Evolutionary conservation across 2,113 vertebrate species (phyloP).

Genomic region (Hippocampus comes): DNA sequence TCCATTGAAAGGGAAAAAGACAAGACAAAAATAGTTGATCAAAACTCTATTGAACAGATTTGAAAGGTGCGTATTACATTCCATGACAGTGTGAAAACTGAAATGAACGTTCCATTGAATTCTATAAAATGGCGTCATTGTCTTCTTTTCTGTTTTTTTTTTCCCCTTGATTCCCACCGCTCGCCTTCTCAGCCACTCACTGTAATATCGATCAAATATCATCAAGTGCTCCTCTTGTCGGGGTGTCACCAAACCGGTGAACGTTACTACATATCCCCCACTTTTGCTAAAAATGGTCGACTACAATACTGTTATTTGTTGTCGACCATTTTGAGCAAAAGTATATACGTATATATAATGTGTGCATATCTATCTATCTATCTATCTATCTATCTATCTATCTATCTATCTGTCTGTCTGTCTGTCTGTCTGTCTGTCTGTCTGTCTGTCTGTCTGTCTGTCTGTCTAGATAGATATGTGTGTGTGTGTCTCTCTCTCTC

Average conservation of each 20-base stretch:
- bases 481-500: too few relatives aligned
- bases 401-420: too few relatives aligned
- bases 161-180: slow-evolving; percentile 23
- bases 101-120: too few relatives aligned
- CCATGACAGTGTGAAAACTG: not conserved
- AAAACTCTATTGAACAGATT: not conserved
- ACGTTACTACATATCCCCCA: not conserved
- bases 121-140: slow-evolving; percentile 13
- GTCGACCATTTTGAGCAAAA: too few relatives aligned
- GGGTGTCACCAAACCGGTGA: slow-evolving; percentile 19
- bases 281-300: not conserved
- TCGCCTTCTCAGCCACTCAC: slow-evolving; percentile 17
- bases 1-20: not conserved
- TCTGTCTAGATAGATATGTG: too few relatives aligned
- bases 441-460: too few relatives aligned
- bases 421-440: too few relatives aligned
- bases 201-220: slow-evolving; percentile 43
- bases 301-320: too few relatives aligned
- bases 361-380: too few relatives aligned
- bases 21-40: not conserved
- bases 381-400: too few relatives aligned
- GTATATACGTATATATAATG: too few relatives aligned
- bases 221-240: slow-evolving; percentile 25
- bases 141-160: slow-evolving; percentile 11
- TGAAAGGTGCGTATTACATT: not conserved